Percentiles rank a stretch among this genome's conserved stretches.
Evolutionary conservation across 2,888 invertebrate species (phyloP).

Genomic region (Zygothrica quintamaculata): DNA sequence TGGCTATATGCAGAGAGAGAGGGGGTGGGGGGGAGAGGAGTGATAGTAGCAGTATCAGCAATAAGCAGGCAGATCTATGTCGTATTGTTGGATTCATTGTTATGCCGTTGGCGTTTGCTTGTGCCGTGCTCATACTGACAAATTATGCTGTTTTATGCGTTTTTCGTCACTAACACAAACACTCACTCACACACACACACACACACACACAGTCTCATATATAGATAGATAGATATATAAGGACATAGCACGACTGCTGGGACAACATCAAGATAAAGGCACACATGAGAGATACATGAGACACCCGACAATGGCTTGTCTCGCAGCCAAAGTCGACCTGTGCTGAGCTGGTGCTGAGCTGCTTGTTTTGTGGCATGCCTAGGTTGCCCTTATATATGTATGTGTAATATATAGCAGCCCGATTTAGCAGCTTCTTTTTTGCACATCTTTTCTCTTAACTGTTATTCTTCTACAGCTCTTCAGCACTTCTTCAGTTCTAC

Average conservation of each 20-base stretch:
- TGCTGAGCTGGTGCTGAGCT: no score
- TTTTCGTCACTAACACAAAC: conserved; percentile 55
- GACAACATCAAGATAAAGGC: conserved; percentile 55
- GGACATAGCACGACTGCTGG: conserved; percentile 16
- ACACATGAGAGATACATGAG: conserved; percentile 54
- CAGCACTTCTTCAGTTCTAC: conserved; percentile 24
- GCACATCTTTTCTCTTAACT: no score
- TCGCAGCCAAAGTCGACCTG: conserved; percentile 37
- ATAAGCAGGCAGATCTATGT: conserved; percentile 1
- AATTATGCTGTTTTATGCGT: conserved; percentile 78
- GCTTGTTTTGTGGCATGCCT: conserved; percentile 65
- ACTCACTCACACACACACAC: conserved; percentile 23
- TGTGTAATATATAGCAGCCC: no score
- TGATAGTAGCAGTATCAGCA: not conserved
- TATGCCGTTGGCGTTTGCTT: conserved; percentile 61
- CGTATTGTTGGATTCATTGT: conserved; percentile 56
- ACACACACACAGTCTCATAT: conserved; percentile 8
- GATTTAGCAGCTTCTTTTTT: no score
- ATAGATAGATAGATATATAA: no score
- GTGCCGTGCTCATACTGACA: conserved; percentile 69
- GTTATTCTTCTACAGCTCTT: not conserved
- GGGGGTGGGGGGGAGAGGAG: not conserved
- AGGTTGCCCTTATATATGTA: no score
- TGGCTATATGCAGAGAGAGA: not conserved
- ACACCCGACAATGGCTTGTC: conserved; percentile 28